Evolutionary conservation across 1,140 invertebrate genomes (phyloP).

Genomic region (Anastrepha ludens): DNA sequence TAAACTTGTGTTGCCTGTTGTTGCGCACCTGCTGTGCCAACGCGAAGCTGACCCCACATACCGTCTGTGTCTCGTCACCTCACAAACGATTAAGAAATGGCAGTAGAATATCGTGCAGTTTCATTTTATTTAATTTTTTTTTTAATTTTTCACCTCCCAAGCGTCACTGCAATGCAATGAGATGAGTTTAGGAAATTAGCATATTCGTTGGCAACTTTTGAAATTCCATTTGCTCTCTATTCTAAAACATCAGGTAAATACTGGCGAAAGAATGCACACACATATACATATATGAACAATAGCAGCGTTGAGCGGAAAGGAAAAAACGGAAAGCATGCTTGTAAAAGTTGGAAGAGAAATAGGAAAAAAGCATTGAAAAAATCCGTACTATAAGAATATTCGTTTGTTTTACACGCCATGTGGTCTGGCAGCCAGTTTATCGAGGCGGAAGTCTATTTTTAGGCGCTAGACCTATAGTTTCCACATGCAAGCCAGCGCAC

Average conservation of each 20-base stretch:
- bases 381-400: not conserved
- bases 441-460: conserved; percentile 49
- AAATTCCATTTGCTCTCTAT: conserved; percentile 29
- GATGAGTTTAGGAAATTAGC: conserved; percentile 33
- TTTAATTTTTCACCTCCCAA: conserved; percentile 25
- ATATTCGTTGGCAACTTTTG: conserved; percentile 44
- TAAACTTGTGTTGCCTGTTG: too few relatives aligned
- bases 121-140: not conserved
- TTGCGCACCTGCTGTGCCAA: not conserved
- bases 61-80: not conserved
- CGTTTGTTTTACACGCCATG: not conserved
- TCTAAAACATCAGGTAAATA: not conserved
- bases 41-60: not conserved
- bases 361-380: conserved; percentile 12
- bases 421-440: not conserved
- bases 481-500: not conserved
- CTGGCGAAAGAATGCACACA: not conserved
- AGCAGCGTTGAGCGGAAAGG: too few relatives aligned
- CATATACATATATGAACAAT: not conserved
- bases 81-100: conserved; percentile 17
- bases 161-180: conserved; percentile 19
- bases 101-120: not conserved
- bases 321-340: not conserved
- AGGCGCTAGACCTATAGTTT: conserved; percentile 31
- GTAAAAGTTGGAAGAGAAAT: conserved; percentile 17